These are phyloP conservation scores for Macaca mulatta DNA, from an alignment of 2,113 vertebrate genomes.

Conservation along the genomic window DNA sequence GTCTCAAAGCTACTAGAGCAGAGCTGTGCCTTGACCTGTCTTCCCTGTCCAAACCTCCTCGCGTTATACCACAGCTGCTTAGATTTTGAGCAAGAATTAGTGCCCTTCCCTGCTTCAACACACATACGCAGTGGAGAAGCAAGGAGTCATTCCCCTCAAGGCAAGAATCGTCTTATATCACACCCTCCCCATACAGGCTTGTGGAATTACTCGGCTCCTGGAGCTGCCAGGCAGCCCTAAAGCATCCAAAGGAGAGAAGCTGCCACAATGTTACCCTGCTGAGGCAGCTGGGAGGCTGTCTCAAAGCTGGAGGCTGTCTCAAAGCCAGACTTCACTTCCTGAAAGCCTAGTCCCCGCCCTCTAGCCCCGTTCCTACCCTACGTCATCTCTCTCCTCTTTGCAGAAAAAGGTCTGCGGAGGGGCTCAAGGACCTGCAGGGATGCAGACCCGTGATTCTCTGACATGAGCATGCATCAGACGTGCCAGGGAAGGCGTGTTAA, in stretches of 20 bases:
- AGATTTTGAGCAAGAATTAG: neutral
- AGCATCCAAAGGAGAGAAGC: neutral
- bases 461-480: neutral
- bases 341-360: neutral
- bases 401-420: neutral
- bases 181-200: neutral
- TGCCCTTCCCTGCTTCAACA: neutral
- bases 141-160: neutral
- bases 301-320: neutral
- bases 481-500: neutral
- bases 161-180: neutral
- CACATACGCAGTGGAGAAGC: neutral
- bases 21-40: conserved; percentile 27
- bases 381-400: neutral
- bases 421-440: neutral
- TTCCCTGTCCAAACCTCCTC: neutral
- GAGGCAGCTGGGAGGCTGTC: neutral
- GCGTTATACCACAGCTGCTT: neutral
- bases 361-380: neutral
- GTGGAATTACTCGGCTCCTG: neutral
- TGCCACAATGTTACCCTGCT: accelerated
- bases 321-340: neutral
- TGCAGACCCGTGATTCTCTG: neutral
- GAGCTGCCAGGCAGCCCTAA: neutral
- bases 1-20: conserved; percentile 40